phyloP scores from a whole-genome alignment of 2,797 vertebrate genomes.

The Argentina silus region DNA sequence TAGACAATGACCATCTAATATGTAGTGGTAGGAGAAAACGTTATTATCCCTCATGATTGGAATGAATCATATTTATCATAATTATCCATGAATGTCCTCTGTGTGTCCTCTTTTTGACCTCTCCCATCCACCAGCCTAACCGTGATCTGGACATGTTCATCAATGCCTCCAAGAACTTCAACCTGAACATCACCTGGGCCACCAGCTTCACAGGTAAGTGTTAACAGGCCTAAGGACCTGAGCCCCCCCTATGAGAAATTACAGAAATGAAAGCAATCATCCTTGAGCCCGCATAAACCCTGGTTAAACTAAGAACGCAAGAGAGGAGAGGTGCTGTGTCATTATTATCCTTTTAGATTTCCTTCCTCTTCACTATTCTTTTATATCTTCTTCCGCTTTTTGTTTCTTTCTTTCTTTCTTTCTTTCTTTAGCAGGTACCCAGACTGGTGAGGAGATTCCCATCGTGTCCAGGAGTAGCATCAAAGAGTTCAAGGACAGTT shows the following conservation, averaged over 20 bases:
- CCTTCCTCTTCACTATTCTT: not conserved
- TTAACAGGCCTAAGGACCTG: not conserved
- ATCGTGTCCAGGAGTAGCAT: conserved; percentile 93
- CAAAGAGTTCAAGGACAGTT: conserved; percentile 97
- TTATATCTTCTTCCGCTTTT: not conserved
- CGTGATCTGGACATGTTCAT: conserved; percentile 98
- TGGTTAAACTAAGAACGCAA: no score
- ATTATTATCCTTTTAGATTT: no score
- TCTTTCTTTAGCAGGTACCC: conserved; percentile 85
- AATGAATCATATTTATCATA: no score
- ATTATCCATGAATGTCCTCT: no score
- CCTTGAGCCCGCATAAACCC: not conserved
- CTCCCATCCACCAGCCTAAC: conserved; percentile 85
- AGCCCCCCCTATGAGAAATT: not conserved
- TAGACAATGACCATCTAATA: no score
- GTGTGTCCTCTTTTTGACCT: not conserved
- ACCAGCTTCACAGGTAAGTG: conserved; percentile 91
- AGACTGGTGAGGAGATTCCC: conserved; percentile 93
- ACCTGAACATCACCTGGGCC: conserved; percentile 98
- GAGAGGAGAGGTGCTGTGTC: no score
- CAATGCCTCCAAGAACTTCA: conserved; percentile 98
- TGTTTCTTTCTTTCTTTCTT: not conserved
- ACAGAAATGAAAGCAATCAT: no score
- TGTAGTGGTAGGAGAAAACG: no score
- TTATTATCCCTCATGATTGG: no score